phyloP scores from a whole-genome alignment of 2,797 vertebrate species.

The Danionella dracula region DNA sequence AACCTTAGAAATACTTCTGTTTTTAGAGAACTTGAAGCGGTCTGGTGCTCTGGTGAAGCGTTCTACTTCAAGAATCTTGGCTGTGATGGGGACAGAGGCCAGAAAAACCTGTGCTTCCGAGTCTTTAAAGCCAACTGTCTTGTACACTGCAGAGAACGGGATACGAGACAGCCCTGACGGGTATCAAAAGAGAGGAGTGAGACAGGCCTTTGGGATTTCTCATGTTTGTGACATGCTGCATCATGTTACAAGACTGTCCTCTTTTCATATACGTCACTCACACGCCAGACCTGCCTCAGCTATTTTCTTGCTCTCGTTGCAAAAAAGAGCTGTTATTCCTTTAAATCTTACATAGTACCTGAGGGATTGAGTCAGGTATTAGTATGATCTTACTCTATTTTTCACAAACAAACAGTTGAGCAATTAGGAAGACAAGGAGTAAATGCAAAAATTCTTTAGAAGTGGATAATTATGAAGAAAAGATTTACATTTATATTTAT shows the following conservation, averaged over 20 bases:
- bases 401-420: too few relatives aligned
- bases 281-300: background rate
- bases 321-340: too few relatives aligned
- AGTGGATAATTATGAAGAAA: too few relatives aligned
- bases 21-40: conserved; percentile 48
- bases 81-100: conserved; percentile 72
- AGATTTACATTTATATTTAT: too few relatives aligned
- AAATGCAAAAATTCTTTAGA: too few relatives aligned
- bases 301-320: background rate
- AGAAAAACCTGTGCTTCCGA: conserved; percentile 72
- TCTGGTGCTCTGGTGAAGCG: conserved; percentile 69
- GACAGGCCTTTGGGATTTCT: background rate
- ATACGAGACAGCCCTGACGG: conserved; percentile 65
- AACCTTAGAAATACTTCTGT: conserved; percentile 49
- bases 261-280: background rate
- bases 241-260: background rate
- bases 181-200: background rate
- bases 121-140: conserved; percentile 85
- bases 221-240: background rate
- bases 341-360: too few relatives aligned
- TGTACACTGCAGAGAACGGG: conserved; percentile 84
- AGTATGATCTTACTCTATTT: too few relatives aligned
- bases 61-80: conserved; percentile 76
- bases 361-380: too few relatives aligned
- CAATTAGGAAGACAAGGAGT: too few relatives aligned